Conservation (phyloP, 2,113 vertebrate species). For the Hypomesus transpacificus region DNA sequence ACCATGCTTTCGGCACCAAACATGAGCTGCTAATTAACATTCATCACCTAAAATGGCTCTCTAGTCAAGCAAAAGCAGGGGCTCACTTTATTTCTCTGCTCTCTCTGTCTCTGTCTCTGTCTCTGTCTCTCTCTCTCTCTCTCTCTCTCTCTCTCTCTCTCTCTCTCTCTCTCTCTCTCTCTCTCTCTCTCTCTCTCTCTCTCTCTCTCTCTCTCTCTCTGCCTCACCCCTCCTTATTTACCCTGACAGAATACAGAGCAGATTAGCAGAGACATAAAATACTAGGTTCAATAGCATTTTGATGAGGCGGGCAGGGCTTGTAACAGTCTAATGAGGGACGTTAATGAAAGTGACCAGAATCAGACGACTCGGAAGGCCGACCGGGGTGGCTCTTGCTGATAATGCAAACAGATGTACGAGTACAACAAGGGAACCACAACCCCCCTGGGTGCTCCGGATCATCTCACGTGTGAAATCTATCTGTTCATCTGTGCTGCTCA, state of each 20-base stretch:
- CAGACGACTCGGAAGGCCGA: not conserved
- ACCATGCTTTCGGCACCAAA: conserved; percentile 40
- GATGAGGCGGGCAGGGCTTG: conserved; percentile 14
- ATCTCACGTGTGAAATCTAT: conserved; percentile 30
- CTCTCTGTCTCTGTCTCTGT: too few relatives aligned
- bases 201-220: conserved; percentile 29
- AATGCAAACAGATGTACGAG: conserved; percentile 38
- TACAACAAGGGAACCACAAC: conserved; percentile 3
- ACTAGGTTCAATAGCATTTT: conserved; percentile 21
- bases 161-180: conserved; percentile 12
- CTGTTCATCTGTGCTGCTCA: not conserved
- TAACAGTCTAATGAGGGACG: conserved; percentile 3
- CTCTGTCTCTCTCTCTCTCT: not conserved
- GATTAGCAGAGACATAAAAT: conserved; percentile 18
- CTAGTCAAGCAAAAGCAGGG: conserved; percentile 3
- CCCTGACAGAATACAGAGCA: not conserved
- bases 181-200: not conserved
- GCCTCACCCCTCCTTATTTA: conserved; percentile 3
- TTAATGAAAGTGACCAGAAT: conserved; percentile 6
- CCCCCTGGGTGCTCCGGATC: conserved; percentile 12
- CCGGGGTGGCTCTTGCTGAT: not conserved
- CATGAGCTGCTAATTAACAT: conserved; percentile 42
- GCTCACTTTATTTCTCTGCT: not conserved
- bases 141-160: conserved; percentile 22
- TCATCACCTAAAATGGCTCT: conserved; percentile 29